Percentiles rank a stretch among this genome's conserved stretches.
These are phyloP conservation scores for Aurelia coerulea DNA, from an alignment of 30 jellyfish, hydroid and myxozoan species.

Conservation along the genomic window DNA sequence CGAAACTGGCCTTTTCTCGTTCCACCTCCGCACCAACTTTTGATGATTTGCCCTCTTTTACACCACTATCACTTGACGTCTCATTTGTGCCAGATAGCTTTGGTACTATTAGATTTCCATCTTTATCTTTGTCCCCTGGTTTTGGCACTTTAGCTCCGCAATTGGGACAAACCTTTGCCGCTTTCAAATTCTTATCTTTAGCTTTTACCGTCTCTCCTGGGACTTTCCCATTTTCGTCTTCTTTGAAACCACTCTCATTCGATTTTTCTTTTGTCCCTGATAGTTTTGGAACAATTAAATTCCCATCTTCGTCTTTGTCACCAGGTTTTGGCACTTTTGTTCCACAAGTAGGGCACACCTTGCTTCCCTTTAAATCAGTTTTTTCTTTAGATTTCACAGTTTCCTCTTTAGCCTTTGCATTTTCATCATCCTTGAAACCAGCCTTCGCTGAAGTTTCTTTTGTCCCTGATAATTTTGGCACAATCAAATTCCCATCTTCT, in stretches of 20 bases:
- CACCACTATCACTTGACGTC: too few species aligned
- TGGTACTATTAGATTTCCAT: constrained; percentile 46
- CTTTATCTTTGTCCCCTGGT: constrained; percentile 50
- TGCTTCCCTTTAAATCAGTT: neutral
- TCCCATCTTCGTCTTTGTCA: constrained; percentile 35
- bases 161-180: constrained; percentile 1
- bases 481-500: constrained; percentile 42
- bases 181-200: neutral
- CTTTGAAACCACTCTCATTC: neutral
- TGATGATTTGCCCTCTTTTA: neutral
- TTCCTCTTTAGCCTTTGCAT: too few species aligned
- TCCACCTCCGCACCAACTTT: too few species aligned
- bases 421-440: too few species aligned
- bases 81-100: constrained; percentile 26
- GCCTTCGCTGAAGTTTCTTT: neutral
- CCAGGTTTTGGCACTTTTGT: constrained; percentile 44
- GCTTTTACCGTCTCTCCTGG: neutral
- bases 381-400: too few species aligned
- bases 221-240: neutral
- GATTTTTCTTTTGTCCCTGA: constrained; percentile 3
- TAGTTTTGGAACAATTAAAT: constrained; percentile 39
- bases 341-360: constrained; percentile 17
- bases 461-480: constrained; percentile 32
- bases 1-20: too few species aligned
- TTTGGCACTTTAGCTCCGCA: constrained; percentile 30